Base-by-base conservation (phyloP, 30 jellyfish, hydroid and myxozoan species). In the Hydra vulgaris region DNA sequence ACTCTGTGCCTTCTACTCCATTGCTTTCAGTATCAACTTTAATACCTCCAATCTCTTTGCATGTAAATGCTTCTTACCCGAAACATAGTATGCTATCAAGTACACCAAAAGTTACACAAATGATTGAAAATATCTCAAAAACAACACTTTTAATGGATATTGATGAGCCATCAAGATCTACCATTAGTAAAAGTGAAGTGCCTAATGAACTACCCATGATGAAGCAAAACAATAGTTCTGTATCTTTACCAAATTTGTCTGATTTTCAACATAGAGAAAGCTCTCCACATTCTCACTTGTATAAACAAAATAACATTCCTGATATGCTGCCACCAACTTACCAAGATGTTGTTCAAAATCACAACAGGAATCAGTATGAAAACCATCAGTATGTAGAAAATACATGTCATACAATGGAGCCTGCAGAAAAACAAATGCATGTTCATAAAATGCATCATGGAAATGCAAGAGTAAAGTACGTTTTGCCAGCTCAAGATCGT, bases 361-460 rank as follows among this genome's bases (percentile, higher is more conserved):
- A 26, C 21, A 40, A 12, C 61, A 40, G 61, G 61, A 40, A 40
- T 40, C 61, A 40, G 61, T 40, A 40, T 40, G 5, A 5, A 3
- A 40, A 40, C 12, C 61, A 40, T 40, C 61, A 68, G 75, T 68
- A 68, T 23, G 8, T 23, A 68, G 75, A 68, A 16, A 68, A 68
- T 15, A 23, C 16, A 68, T 23, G 75, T 68, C 75, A 68, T 23
- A 23, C 25, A 7, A 68, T 68, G 26, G 61, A 40, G 61, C 61
- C 61, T 3, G 8, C 76, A 69, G 66, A 26, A 1, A 23, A 27
- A 15, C 87, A 80, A 17, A 67, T 80, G 27, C 87, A 66, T 26
- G 87, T 80, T 20, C 87, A 80, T 16, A 80, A 80, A 61, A 74
- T 66, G 16, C 85, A 61, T 21, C 87, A 80, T 53, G 87, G 87